phyloP scores from a whole-genome alignment of 2,888 invertebrate genomes.

The Orthosia cruda region DNA sequence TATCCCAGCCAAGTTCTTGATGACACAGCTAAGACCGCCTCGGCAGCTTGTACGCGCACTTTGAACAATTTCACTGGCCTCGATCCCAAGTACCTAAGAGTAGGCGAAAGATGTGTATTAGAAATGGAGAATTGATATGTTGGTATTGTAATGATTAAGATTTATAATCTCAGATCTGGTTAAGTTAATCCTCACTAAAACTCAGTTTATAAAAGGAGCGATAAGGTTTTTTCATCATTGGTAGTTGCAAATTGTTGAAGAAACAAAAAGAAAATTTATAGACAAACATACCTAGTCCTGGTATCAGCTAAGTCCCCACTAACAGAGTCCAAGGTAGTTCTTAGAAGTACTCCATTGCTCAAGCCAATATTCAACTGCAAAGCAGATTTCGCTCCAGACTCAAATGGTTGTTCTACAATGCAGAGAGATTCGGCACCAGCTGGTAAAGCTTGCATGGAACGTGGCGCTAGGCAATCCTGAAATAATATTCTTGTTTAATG shows the following conservation, averaged over 20 bases:
- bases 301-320: constrained; percentile 99
- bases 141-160: neutral
- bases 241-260: constrained; percentile 30
- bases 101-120: neutral
- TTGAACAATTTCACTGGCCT: constrained; percentile 99
- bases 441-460: constrained; percentile 99
- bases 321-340: constrained; percentile 98
- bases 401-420: constrained; percentile 96
- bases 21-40: constrained; percentile 99
- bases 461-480: constrained; percentile 97
- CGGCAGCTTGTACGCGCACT: constrained; percentile 98
- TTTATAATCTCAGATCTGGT: constrained; percentile 87
- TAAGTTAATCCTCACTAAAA: constrained; percentile 90
- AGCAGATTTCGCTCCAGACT: constrained; percentile 94
- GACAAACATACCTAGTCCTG: constrained; percentile 94
- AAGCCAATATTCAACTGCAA: constrained; percentile 99
- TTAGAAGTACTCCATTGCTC: constrained; percentile 98
- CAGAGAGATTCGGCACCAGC: constrained; percentile 99
- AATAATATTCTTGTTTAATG: constrained; percentile 31
- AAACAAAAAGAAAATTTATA: neutral
- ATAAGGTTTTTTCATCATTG: constrained; percentile 86
- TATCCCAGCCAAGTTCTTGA: constrained; percentile 99
- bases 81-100: constrained; percentile 97
- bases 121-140: neutral
- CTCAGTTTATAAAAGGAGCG: constrained; percentile 93